Percentiles rank a stretch among this genome's conserved stretches.
These are phyloP conservation scores for Pipistrellus kuhlii DNA, from an alignment of 2,797 vertebrate genomes.

Conservation along the genomic window DNA sequence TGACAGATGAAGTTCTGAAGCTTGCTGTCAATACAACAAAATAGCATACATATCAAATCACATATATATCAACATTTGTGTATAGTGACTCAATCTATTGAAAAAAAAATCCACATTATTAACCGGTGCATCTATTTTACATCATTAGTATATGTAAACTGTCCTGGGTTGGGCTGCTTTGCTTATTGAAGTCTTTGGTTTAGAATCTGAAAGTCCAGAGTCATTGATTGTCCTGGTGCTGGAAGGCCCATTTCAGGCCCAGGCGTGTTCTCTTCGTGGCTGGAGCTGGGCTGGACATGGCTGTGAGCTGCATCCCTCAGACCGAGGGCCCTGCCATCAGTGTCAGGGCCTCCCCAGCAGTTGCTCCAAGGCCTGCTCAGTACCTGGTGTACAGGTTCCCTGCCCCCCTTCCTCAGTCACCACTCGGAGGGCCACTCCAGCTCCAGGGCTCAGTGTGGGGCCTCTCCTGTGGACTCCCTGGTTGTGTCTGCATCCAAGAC, in stretches of 20 bases:
- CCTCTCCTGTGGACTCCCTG: not conserved
- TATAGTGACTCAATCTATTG: no score
- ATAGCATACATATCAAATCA: no score
- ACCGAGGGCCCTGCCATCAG: not conserved
- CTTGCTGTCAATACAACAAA: no score
- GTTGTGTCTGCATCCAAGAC: not conserved
- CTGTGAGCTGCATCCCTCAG: not conserved
- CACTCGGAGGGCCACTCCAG: rapidly evolving
- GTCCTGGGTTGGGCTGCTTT: not conserved
- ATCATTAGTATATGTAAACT: not conserved
- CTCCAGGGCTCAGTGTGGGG: not conserved
- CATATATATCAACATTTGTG: no score
- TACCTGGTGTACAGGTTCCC: rapidly evolving
- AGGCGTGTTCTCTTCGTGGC: not conserved
- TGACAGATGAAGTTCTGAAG: no score
- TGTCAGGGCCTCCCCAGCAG: not conserved
- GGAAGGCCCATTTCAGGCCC: not conserved
- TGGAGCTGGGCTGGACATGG: not conserved
- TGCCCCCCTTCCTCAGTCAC: rapidly evolving
- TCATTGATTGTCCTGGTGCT: not conserved
- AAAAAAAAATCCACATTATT: no score
- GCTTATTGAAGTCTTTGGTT: not conserved
- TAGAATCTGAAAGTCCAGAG: not conserved
- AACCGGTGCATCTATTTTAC: no score
- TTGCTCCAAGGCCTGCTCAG: not conserved